Evolutionary conservation across 2,113 vertebrate species (phyloP).

Genomic region (Myiagra hebetior): DNA sequence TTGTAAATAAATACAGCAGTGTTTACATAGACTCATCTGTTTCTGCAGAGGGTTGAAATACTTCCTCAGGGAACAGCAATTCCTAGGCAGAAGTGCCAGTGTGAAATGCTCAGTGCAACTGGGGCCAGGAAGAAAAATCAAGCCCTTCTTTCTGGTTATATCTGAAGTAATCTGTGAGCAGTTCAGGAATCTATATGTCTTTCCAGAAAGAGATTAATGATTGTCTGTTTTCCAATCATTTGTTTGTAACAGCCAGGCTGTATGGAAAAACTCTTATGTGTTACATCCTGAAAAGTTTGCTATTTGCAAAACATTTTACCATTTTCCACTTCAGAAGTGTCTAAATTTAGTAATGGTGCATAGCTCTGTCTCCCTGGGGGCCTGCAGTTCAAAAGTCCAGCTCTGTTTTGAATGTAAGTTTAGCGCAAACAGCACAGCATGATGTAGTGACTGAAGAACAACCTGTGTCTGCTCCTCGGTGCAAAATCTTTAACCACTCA

Average conservation of each 20-base stretch:
- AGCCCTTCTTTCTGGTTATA: neutral
- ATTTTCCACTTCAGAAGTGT: slow-evolving; percentile 25
- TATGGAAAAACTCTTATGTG: neutral
- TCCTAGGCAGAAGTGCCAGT: neutral
- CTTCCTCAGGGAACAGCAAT: neutral
- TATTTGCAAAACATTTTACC: slow-evolving; percentile 37
- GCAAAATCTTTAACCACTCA: neutral
- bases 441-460: neutral
- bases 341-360: slow-evolving; percentile 60
- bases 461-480: neutral
- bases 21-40: neutral
- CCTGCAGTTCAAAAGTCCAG: slow-evolving; percentile 52
- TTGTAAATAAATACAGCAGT: neutral
- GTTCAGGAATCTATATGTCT: neutral
- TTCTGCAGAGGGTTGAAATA: slow-evolving; percentile 3
- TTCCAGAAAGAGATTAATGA: neutral
- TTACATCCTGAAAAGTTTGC: slow-evolving; percentile 11
- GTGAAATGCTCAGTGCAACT: neutral
- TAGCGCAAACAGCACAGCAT: neutral
- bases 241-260: neutral
- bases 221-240: neutral
- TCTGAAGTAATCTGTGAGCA: neutral
- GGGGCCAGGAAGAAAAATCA: neutral
- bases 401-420: slow-evolving; percentile 40
- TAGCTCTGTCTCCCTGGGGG: neutral